Conservation (phyloP, 1,140 invertebrate genomes). For the Vanessa tameamea region DNA sequence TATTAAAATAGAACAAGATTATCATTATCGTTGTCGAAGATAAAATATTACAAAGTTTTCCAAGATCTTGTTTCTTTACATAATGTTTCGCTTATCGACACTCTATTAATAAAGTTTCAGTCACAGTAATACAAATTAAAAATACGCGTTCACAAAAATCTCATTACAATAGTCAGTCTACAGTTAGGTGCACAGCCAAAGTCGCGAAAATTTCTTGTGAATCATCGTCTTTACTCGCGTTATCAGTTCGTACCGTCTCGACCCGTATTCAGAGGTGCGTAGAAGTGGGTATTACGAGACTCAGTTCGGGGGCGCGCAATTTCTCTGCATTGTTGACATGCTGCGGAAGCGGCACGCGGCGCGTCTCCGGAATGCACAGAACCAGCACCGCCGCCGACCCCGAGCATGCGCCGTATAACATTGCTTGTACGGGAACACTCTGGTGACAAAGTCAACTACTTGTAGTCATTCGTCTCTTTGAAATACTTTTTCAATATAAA, state of each 20-base stretch:
- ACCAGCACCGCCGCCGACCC: slow-evolving; percentile 83
- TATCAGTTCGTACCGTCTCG: too few species aligned
- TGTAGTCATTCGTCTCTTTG: too few species aligned
- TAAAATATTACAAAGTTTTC: neutral
- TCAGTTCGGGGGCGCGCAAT: slow-evolving; percentile 32
- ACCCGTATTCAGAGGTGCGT: neutral
- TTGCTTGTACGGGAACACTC: slow-evolving; percentile 61
- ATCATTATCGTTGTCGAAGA: neutral
- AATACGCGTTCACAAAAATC: too few species aligned
- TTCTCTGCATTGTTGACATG: slow-evolving; percentile 84
- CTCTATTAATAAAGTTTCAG: too few species aligned
- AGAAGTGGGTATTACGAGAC: neutral
- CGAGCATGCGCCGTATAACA: slow-evolving; percentile 84
- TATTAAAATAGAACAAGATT: slow-evolving; percentile 7
- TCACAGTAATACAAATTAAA: too few species aligned
- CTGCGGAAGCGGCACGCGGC: slow-evolving; percentile 84
- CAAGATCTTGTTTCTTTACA: neutral
- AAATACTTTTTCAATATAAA: too few species aligned
- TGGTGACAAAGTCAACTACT: slow-evolving; percentile 25
- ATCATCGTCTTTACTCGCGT: too few species aligned
- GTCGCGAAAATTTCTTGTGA: too few species aligned
- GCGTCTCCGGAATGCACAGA: slow-evolving; percentile 86
- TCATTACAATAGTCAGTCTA: too few species aligned
- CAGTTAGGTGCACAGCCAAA: too few species aligned
- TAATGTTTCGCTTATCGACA: too few species aligned